Percentiles rank a stretch among this genome's conserved stretches.
These are phyloP conservation scores for Orchestes rusci DNA, from an alignment of 2,888 invertebrate species.

Conservation along the genomic window DNA sequence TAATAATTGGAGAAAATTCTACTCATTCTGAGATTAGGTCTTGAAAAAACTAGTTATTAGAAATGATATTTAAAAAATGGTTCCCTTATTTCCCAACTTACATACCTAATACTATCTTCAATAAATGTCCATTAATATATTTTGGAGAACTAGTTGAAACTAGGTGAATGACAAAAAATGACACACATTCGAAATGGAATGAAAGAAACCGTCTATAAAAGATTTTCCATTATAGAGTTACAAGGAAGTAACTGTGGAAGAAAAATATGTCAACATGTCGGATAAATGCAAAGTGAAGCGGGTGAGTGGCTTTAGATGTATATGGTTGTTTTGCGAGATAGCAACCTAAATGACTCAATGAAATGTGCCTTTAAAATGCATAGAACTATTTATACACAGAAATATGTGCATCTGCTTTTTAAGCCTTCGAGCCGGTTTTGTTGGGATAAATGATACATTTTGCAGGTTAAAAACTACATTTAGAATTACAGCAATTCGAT, in stretches of 20 bases:
- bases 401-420: constrained; percentile 9
- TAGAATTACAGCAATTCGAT: too few species aligned
- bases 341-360: constrained; percentile 22
- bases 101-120: too few species aligned
- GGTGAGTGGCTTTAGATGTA: constrained; percentile 21
- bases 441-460: too few species aligned
- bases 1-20: too few species aligned
- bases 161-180: constrained; percentile 10
- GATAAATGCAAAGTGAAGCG: constrained; percentile 20
- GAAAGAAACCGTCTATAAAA: constrained; percentile 10
- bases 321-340: constrained; percentile 24
- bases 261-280: constrained; percentile 29
- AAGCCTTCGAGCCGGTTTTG: too few species aligned
- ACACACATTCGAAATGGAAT: constrained; percentile 11
- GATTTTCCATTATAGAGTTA: constrained; percentile 26
- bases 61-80: too few species aligned
- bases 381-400: constrained; percentile 12
- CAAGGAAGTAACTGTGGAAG: constrained; percentile 25
- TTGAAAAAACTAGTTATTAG: too few species aligned
- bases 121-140: too few species aligned
- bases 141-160: too few species aligned
- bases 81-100: too few species aligned
- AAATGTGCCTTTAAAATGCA: constrained; percentile 20
- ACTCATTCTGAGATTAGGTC: too few species aligned
- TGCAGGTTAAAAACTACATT: too few species aligned